Base-by-base conservation (phyloP, 2,113 vertebrate species). In the Paradoxurus hermaphroditus region DNA sequence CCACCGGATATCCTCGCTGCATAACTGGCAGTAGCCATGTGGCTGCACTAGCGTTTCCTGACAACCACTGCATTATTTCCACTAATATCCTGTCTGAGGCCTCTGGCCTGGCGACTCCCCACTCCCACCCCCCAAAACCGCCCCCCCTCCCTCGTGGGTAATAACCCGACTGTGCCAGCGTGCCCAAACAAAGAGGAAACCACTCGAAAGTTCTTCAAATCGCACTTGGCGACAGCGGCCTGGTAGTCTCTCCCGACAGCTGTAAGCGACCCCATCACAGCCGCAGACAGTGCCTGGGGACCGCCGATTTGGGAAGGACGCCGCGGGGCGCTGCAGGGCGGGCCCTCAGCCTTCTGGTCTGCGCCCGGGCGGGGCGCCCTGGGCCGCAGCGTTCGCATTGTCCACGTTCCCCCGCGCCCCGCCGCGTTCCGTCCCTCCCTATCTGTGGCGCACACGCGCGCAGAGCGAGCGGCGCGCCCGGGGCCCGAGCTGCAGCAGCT, bases 1-100 rank as follows among this genome's bases (percentile, higher is more conserved):
- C 94, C 97, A 96, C 96, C 97, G 97, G 97, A 98, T 95, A 95
- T 98, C 97, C 98, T 97, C 86, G 77, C 86, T 87, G 97, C 94
- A 51, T 16, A 87, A 73, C 89, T 83, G 95, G 98, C 97, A 70
- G 95, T 23, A 59, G 95, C 98, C 95, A 39, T 93, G 97, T 41
- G 97, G 97, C 97, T 82, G 96, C 97, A 23, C 86, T 94, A 91
- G 95, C 86, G 91, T 59, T 97, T 97, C 96, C 95, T 93, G 97
- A 95, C 97, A 91, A 88, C 95, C 91, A 68, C 93, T 16, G 86
- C 94, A 31, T 82, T 91, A 94, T 93, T 96, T 94, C 94, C 96
- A 94, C 79, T 77, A 83, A 93, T 86, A 94, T 56, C 90, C 96
- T 84, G 93, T 63, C 83, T 41, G 23, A 12, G 65, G 91, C 82